Conservation (phyloP, 2,888 invertebrate genomes). For the Ptilodon capucinus region DNA sequence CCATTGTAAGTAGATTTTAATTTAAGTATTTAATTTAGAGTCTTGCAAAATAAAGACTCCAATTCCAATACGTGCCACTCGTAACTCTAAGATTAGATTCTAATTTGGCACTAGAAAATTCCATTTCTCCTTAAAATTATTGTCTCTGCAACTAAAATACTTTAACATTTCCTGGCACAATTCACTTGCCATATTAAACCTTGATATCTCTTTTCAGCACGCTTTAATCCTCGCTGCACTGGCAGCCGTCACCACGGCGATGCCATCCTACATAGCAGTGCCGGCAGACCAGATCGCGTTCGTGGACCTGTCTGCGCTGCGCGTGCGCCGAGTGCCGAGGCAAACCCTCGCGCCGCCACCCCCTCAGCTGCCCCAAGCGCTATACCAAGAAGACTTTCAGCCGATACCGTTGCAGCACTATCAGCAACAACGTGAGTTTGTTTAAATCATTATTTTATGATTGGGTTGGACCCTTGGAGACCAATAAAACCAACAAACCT, state of each 20-base stretch:
- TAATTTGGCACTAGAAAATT: no score
- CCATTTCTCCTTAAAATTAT: no score
- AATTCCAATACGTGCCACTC: no score
- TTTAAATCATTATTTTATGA: no score
- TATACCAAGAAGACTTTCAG: constrained; percentile 62
- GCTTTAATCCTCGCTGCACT: constrained; percentile 52
- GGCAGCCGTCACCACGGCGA: constrained; percentile 59
- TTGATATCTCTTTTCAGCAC: constrained; percentile 47
- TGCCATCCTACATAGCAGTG: constrained; percentile 83
- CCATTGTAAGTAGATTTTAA: no score
- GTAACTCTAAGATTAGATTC: no score
- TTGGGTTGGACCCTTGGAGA: no score
- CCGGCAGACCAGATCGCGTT: constrained; percentile 84
- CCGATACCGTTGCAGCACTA: constrained; percentile 51
- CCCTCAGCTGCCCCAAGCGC: constrained; percentile 39
- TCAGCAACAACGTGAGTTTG: constrained; percentile 66
- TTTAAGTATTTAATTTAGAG: no score
- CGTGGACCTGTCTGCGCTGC: constrained; percentile 74
- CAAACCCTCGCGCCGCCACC: constrained; percentile 60
- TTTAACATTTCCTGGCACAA: no score
- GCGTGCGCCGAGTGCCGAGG: constrained; percentile 60
- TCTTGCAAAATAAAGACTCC: no score
- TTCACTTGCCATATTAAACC: constrained; percentile 4
- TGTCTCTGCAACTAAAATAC: no score
- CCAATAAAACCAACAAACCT: no score